phyloP scores from a whole-genome alignment of 1,140 invertebrate genomes.

The Theocolax elegans region DNA sequence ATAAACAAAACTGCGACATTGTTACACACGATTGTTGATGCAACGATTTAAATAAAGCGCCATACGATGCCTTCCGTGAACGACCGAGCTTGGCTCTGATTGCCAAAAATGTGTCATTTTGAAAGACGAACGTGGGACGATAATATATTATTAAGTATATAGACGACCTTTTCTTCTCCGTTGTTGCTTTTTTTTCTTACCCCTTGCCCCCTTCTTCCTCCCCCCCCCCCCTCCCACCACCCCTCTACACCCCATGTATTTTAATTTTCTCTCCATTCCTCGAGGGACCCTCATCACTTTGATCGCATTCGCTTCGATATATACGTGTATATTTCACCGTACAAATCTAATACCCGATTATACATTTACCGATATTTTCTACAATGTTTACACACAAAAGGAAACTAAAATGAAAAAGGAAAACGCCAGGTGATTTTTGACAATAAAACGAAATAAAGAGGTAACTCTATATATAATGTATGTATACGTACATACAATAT shows the following conservation, averaged over 20 bases:
- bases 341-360: too few species aligned
- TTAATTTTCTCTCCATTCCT: background rate
- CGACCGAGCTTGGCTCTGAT: constrained; percentile 67
- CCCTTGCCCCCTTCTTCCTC: too few species aligned
- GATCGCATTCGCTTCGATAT: constrained; percentile 7
- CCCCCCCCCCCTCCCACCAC: too few species aligned
- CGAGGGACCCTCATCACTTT: background rate
- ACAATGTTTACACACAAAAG: constrained; percentile 34
- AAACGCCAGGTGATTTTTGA: constrained; percentile 11
- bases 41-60: constrained; percentile 54
- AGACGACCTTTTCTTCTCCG: too few species aligned
- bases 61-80: constrained; percentile 68
- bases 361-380: constrained; percentile 38
- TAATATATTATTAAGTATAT: too few species aligned
- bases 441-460: background rate
- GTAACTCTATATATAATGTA: background rate
- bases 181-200: too few species aligned
- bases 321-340: too few species aligned
- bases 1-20: constrained; percentile 48
- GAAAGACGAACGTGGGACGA: constrained; percentile 11
- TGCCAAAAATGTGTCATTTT: constrained; percentile 53
- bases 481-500: too few species aligned
- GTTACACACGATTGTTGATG: constrained; percentile 60
- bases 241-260: too few species aligned
- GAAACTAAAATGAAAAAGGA: too few species aligned